These are phyloP conservation scores for Chrysolina haemoptera DNA, from an alignment of 2,888 invertebrate species.

Conservation along the genomic window DNA sequence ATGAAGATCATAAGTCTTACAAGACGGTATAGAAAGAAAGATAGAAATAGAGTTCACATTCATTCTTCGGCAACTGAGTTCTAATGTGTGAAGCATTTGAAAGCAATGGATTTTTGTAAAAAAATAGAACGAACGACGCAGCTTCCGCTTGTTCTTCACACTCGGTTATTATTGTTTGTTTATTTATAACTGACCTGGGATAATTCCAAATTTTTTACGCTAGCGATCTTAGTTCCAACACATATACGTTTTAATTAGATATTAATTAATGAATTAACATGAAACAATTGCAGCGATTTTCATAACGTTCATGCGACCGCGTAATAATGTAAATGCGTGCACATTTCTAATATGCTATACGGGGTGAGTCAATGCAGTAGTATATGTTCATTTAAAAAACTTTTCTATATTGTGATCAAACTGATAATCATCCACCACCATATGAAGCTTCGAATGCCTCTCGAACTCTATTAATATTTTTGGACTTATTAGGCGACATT, in stretches of 20 bases:
- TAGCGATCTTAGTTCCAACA: constrained; percentile 25
- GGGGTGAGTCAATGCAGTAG: background rate
- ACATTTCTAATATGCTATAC: constrained; percentile 3
- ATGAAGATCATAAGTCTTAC: no score
- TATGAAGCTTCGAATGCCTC: no score
- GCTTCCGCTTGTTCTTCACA: constrained; percentile 5
- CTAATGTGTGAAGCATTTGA: background rate
- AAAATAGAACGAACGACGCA: background rate
- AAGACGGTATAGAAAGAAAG: no score
- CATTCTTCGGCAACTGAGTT: no score
- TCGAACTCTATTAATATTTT: no score
- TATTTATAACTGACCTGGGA: constrained; percentile 43
- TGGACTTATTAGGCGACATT: no score
- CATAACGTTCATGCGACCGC: constrained; percentile 31
- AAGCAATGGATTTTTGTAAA: background rate
- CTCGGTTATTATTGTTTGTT: constrained; percentile 26
- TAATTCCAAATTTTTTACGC: constrained; percentile 40
- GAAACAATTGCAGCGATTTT: constrained; percentile 40
- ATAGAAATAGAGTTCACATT: no score
- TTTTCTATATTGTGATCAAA: no score
- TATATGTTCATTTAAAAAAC: no score
- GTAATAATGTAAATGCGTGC: constrained; percentile 11
- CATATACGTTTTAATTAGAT: constrained; percentile 36
- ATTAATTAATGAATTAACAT: constrained; percentile 46
- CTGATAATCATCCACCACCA: no score